These are phyloP conservation scores for Gasterosteus aculeatus DNA, from an alignment of 2,113 vertebrate genomes.

Conservation along the genomic window DNA sequence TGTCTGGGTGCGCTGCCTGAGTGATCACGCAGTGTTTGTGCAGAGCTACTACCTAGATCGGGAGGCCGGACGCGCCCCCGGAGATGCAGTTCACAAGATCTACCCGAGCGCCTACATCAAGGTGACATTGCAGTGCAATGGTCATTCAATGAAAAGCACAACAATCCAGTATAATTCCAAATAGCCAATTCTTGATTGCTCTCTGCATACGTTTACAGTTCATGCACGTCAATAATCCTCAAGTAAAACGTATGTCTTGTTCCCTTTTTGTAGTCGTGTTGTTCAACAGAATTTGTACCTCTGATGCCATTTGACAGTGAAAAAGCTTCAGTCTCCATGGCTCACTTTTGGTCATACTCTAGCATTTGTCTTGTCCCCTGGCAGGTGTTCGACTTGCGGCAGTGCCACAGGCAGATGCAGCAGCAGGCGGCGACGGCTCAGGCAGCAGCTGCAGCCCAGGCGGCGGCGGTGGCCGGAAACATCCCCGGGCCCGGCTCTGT, in stretches of 20 bases:
- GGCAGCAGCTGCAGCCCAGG: slow-evolving; percentile 93
- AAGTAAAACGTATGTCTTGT: background rate
- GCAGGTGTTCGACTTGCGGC: slow-evolving; percentile 97
- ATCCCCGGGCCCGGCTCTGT: slow-evolving; percentile 96
- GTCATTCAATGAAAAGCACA: background rate
- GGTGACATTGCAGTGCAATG: slow-evolving; percentile 71
- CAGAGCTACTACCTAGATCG: slow-evolving; percentile 98
- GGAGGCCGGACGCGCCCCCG: slow-evolving; percentile 94
- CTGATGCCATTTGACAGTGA: background rate
- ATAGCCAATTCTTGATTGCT: background rate
- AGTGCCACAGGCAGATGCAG: slow-evolving; percentile 98
- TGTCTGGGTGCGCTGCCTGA: slow-evolving; percentile 97
- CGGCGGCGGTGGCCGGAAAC: slow-evolving; percentile 94
- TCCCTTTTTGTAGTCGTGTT: background rate
- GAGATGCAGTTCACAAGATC: slow-evolving; percentile 98
- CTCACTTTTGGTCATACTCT: background rate
- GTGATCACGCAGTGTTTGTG: slow-evolving; percentile 96
- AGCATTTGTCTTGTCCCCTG: slow-evolving; percentile 2
- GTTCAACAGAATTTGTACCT: background rate
- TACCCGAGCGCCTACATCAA: slow-evolving; percentile 98
- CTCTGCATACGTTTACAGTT: background rate
- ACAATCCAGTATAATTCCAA: background rate
- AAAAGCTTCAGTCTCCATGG: background rate
- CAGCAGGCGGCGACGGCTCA: slow-evolving; percentile 97
- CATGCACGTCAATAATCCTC: background rate